Conservation (phyloP, 1,140 invertebrate genomes). For the Carposina sasakii region DNA sequence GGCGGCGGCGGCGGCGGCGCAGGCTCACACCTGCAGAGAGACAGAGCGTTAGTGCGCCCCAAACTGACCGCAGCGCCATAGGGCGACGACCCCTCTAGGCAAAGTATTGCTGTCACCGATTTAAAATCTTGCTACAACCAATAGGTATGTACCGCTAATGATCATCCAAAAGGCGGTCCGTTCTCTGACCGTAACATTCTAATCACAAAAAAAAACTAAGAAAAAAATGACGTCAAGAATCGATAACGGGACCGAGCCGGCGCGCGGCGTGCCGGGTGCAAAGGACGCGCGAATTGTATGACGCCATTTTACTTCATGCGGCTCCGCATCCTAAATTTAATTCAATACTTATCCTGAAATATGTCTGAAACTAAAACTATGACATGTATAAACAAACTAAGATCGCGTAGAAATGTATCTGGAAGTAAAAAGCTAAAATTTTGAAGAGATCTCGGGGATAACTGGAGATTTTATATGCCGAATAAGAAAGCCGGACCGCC, state of each 20-base stretch:
- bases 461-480: conserved; percentile 49
- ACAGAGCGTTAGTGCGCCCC: conserved; percentile 72
- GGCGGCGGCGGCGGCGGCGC: conserved; percentile 67
- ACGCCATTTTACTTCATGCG: conserved; percentile 69
- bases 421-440: conserved; percentile 56
- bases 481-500: conserved; percentile 56
- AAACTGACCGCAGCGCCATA: conserved; percentile 54
- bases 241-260: conserved; percentile 60
- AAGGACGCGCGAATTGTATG: conserved; percentile 56
- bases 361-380: conserved; percentile 64
- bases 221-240: conserved; percentile 41
- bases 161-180: too few species aligned
- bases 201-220: conserved; percentile 31
- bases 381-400: conserved; percentile 43
- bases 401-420: conserved; percentile 50
- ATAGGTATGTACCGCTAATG: conserved; percentile 28
- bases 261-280: conserved; percentile 45
- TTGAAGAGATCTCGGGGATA: conserved; percentile 61
- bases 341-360: conserved; percentile 42
- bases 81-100: conserved; percentile 24
- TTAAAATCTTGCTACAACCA: conserved; percentile 66
- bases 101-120: conserved; percentile 49
- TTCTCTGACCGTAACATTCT: conserved; percentile 47
- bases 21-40: conserved; percentile 71
- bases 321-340: conserved; percentile 46